Percentiles rank a stretch among this genome's conserved stretches.
phyloP scores from a whole-genome alignment of 2,797 vertebrate species.

The Loris lydekkerianus region DNA sequence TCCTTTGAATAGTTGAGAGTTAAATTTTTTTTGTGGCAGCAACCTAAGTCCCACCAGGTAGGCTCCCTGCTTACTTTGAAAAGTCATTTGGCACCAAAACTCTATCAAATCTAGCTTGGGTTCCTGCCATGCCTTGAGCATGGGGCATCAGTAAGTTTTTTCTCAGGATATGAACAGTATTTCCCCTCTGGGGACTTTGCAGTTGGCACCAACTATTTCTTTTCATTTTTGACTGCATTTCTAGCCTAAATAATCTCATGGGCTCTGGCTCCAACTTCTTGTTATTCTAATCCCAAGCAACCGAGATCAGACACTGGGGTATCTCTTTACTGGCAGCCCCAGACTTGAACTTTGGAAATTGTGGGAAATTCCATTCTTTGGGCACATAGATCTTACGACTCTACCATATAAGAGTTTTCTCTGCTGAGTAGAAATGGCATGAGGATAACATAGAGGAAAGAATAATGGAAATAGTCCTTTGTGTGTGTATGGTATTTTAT shows the following conservation, averaged over 20 bases:
- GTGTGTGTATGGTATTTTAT: slow-evolving; percentile 23
- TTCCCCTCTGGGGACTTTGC: slow-evolving; percentile 66
- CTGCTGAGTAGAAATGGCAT: slow-evolving; percentile 12
- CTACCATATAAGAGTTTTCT: background rate
- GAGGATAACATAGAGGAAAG: slow-evolving; percentile 16
- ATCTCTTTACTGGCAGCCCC: slow-evolving; percentile 71
- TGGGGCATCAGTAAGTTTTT: background rate
- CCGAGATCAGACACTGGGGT: slow-evolving; percentile 49
- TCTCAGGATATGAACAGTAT: slow-evolving; percentile 65
- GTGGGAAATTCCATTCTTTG: slow-evolving; percentile 59
- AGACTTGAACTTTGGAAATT: slow-evolving; percentile 74
- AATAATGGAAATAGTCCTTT: slow-evolving; percentile 46
- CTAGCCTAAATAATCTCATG: slow-evolving; percentile 76
- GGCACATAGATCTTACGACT: slow-evolving; percentile 16
- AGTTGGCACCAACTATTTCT: slow-evolving; percentile 67
- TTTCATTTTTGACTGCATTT: slow-evolving; percentile 70
- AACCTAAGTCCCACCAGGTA: slow-evolving; percentile 19
- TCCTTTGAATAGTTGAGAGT: slow-evolving; percentile 3
- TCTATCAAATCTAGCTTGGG: background rate
- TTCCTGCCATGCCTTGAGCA: slow-evolving; percentile 29
- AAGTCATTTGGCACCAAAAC: background rate
- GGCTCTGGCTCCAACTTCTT: slow-evolving; percentile 65
- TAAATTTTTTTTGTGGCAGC: slow-evolving; percentile 54
- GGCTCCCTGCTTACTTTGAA: slow-evolving; percentile 41
- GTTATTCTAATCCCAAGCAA: slow-evolving; percentile 64